Evolutionary conservation across 2,888 invertebrate genomes (phyloP), one percentile per base, ranked within the genome.

Genomic region (Masnerella sp.): DNA sequence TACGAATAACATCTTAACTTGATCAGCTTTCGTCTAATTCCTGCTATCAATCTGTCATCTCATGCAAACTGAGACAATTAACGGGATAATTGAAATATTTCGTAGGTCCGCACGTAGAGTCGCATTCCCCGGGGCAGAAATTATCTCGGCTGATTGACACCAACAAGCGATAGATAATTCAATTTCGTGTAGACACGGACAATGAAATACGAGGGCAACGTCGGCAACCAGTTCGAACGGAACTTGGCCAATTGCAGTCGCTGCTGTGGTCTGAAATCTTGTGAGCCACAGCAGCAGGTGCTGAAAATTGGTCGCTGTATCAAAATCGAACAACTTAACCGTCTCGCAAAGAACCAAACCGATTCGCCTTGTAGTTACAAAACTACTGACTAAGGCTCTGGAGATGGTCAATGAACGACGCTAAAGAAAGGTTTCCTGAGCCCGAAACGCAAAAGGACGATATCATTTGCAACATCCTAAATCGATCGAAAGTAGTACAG

Each of bases 171-270:
- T 61, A 65, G 54, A 59, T 61, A 67, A 73, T 61, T 54, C 43
- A 52, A 65, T 72, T 65, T 64, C 28, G 43, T 51, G 49, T 32
- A 47, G 56, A 62, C 36, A 47, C 17, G 45, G 52, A 43, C 40
- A 59, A 59, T 72, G 42, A 67, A 72, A 65, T 56, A 59, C 47
- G 64, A 54, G 52, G 45, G 20, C 18, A 71, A 43, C 43, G 20
- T 49, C 56, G 20, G 34, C 49, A 70, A 42, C 38, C 28, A 54
- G 64, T 51, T 64, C 40, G 15, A 49, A 22, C 20, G 36, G 64
- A 71, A 71, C 36, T 65, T 71, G 32, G 25, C 58, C 64, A 59
- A 58, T 71, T 51, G 59, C 56, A 71, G 52, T 65, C 12, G 40
- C 51, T 42, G 22, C 18, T 64, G 64, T 18, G 64, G 71, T 64